Percentiles rank a stretch among this genome's conserved stretches.
Evolutionary conservation across 2,888 invertebrate genomes (phyloP).

Genomic region (Syritta pipiens): DNA sequence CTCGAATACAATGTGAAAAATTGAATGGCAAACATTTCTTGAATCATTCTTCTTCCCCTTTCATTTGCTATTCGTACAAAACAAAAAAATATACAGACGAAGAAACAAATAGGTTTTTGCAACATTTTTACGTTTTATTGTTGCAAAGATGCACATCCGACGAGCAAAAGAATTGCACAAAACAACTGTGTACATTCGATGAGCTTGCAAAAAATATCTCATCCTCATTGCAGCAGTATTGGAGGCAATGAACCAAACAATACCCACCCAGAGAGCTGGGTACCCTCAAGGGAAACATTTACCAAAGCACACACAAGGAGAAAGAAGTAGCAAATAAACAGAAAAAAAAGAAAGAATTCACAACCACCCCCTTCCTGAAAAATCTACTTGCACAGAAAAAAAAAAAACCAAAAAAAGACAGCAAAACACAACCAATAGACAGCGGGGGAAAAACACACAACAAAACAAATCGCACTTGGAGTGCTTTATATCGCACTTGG

Average conservation of each 20-base stretch:
- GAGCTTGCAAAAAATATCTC: conserved; percentile 48
- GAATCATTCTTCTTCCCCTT: conserved; percentile 15
- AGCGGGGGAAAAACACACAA: neutral
- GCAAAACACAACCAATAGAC: neutral
- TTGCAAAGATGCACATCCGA: conserved; percentile 39
- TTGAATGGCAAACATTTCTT: conserved; percentile 38
- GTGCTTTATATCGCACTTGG: conserved; percentile 47
- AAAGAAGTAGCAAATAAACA: conserved; percentile 25
- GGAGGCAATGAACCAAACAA: conserved; percentile 59
- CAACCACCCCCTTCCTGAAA: neutral
- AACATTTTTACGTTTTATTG: conserved; percentile 32
- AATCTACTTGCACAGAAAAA: neutral
- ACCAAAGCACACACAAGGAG: conserved; percentile 24
- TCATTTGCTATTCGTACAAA: neutral
- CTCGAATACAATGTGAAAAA: conserved; percentile 21
- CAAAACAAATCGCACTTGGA: conserved; percentile 3
- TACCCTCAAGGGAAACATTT: conserved; percentile 49
- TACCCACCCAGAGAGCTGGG: conserved; percentile 32
- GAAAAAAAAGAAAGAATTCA: conserved; percentile 5
- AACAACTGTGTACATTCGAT: conserved; percentile 26
- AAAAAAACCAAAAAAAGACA: conserved; percentile 1
- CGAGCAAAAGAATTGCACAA: conserved; percentile 5
- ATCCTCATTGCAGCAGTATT: conserved; percentile 36
- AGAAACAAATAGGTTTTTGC: neutral
- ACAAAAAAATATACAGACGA: neutral